Conservation (phyloP, 2,797 vertebrate species). For the Capromys pilorides region DNA sequence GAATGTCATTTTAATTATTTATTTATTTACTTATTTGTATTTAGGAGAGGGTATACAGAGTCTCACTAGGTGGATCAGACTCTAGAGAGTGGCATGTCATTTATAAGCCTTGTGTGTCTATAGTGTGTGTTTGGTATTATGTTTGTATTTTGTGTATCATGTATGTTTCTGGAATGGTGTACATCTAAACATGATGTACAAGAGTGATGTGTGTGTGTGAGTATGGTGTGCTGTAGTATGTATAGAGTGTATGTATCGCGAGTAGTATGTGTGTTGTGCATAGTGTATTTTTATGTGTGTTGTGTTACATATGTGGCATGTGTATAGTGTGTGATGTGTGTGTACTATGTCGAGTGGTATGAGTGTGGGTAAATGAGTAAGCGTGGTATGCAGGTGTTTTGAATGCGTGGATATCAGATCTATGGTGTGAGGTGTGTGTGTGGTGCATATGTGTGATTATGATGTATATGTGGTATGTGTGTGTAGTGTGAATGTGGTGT, state of each 20-base stretch:
- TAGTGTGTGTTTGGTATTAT: neutral
- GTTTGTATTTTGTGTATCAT: neutral
- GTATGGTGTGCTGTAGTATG: neutral
- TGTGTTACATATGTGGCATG: neutral
- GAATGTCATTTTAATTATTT: neutral
- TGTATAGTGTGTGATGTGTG: neutral
- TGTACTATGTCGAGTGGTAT: neutral
- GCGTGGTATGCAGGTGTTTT: no score
- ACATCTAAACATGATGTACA: neutral
- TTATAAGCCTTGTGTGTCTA: neutral
- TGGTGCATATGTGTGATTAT: neutral
- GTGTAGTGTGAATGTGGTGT: neutral
- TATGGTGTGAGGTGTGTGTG: no score
- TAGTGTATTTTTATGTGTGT: neutral
- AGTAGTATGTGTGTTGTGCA: neutral
- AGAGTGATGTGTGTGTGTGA: neutral
- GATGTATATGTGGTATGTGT: neutral
- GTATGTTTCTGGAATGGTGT: neutral
- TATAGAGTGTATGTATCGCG: no score
- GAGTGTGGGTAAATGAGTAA: neutral
- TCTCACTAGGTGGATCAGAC: no score
- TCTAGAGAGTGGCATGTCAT: neutral
- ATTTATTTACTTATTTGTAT: no score
- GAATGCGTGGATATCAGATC: no score
- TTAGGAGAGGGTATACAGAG: no score